phyloP scores from a whole-genome alignment of 2,888 invertebrate species.

The Lycia hirtaria region DNA sequence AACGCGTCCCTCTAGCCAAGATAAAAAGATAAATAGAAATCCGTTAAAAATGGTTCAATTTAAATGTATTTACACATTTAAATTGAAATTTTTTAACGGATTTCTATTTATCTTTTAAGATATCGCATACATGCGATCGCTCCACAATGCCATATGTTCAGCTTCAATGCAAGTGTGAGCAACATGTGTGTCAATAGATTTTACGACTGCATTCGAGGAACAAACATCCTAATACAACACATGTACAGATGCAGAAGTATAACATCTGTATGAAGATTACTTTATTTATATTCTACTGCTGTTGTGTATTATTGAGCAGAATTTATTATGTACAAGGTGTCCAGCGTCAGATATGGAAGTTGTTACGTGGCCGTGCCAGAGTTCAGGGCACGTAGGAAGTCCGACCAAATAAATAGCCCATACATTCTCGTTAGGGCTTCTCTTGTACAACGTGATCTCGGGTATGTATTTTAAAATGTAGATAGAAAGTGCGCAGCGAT shows the following conservation, averaged over 20 bases:
- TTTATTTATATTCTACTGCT: constrained; percentile 52
- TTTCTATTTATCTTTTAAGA: too few species aligned
- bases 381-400: constrained; percentile 61
- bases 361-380: constrained; percentile 59
- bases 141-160: constrained; percentile 26
- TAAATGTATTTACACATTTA: too few species aligned
- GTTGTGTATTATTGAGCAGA: constrained; percentile 50
- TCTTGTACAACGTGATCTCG: constrained; percentile 55
- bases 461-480: constrained; percentile 49
- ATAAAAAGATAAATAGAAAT: too few species aligned
- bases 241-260: constrained; percentile 17
- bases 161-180: constrained; percentile 45
- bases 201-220: constrained; percentile 28
- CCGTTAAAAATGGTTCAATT: too few species aligned
- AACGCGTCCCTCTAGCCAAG: too few species aligned
- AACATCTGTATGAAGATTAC: constrained; percentile 23
- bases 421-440: constrained; percentile 63
- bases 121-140: not conserved
- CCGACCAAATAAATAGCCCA: constrained; percentile 66
- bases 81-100: too few species aligned
- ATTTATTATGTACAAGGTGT: constrained; percentile 59
- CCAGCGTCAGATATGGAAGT: constrained; percentile 58
- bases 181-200: constrained; percentile 44
- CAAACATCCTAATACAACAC: constrained; percentile 30
- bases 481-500: not conserved